A percentile compares a stretch with the other conserved stretches of the same genome.
Evolutionary conservation across 2,888 invertebrate genomes (phyloP).

Genomic region (Sarcophaga rosellei): DNA sequence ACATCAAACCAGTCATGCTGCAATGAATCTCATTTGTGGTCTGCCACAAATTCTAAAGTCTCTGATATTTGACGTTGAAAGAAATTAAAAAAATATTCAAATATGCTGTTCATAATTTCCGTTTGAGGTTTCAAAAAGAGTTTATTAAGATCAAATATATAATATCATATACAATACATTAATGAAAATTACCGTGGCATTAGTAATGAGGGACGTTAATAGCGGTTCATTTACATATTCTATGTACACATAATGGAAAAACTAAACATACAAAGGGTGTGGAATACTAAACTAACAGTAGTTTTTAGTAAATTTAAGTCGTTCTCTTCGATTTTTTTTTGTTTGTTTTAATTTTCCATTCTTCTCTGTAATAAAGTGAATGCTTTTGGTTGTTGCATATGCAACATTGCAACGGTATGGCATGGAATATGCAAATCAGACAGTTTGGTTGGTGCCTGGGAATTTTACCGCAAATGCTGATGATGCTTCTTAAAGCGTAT

Average conservation of each 20-base stretch:
- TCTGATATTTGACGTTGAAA: neutral
- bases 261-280: constrained; percentile 65
- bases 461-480: neutral
- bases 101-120: constrained; percentile 48
- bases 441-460: neutral
- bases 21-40: constrained; percentile 12
- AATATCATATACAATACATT: too few relatives aligned
- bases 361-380: neutral
- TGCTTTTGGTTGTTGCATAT: neutral
- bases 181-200: neutral
- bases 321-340: neutral
- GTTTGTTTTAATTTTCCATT: neutral
- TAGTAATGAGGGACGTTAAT: constrained; percentile 48
- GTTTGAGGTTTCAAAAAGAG: constrained; percentile 36
- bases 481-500: constrained; percentile 41
- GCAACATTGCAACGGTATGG: neutral
- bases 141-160: neutral
- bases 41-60: constrained; percentile 6
- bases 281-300: constrained; percentile 51
- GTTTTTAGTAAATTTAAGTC: constrained; percentile 29
- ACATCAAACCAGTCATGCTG: constrained; percentile 48
- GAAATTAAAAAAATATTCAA: neutral
- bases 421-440: neutral
- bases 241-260: constrained; percentile 49
- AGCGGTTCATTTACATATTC: constrained; percentile 64